These are phyloP conservation scores for Hyla sarda DNA, from an alignment of 2,113 vertebrate species.

Conservation along the genomic window DNA sequence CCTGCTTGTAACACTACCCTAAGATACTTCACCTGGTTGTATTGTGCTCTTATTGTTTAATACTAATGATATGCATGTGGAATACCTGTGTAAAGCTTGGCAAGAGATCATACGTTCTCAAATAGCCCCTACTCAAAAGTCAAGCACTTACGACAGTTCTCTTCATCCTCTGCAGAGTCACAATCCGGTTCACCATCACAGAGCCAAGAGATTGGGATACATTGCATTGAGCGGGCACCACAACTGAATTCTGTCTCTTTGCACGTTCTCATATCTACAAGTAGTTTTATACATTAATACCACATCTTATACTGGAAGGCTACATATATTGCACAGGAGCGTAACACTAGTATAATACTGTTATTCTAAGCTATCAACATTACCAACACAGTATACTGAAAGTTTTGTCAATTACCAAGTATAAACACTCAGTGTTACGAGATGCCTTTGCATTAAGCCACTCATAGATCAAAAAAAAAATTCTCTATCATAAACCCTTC, in stretches of 20 bases:
- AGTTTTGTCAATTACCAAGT: too few species aligned
- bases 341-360: too few species aligned
- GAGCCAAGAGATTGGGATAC: conserved; percentile 93
- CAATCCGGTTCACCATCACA: conserved; percentile 97
- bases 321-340: too few species aligned
- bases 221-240: conserved; percentile 86
- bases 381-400: too few species aligned
- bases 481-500: too few species aligned
- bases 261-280: conserved; percentile 90
- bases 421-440: too few species aligned
- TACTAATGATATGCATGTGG: too few species aligned
- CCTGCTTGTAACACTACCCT: background rate
- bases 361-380: too few species aligned
- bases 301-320: background rate
- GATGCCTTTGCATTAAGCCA: too few species aligned
- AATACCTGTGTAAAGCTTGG: too few species aligned
- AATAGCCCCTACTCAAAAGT: background rate
- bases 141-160: conserved; percentile 88
- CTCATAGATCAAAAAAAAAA: too few species aligned
- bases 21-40: background rate
- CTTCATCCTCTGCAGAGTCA: conserved; percentile 91
- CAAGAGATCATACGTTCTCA: too few species aligned
- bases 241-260: conserved; percentile 92
- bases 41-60: background rate
- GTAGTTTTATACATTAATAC: conserved; percentile 27